Evolutionary conservation across 2,888 invertebrate genomes (phyloP), one percentile per base, ranked within the genome.

Genomic region (Pherbina coryleti): DNA sequence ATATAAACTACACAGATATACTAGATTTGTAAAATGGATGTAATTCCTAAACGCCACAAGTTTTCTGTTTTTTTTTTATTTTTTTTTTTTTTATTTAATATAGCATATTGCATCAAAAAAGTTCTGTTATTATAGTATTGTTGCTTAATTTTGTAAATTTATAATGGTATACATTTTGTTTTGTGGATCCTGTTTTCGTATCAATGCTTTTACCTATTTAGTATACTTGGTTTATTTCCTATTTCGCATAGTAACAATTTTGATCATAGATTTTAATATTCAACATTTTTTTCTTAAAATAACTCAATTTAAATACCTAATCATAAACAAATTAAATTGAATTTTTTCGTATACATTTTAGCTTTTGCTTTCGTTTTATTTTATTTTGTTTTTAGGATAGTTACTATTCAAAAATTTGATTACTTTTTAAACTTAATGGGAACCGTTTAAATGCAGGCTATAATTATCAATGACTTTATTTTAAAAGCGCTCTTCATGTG

Each of bases 341-440:
- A 82, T 81, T 80, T 78, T n/a, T 71, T 83, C 79, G 81, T 83
- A 82, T 83, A 82, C 82, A 81, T 82, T 77, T 81, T 70, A 70
- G 70, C 64, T 78, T 75, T 77, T 81, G 70, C 72, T 78, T 25
- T 74, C 76, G 70, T 80, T 78, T 79, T 60, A 62, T 78, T 79
- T 60, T 64, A 77, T 81, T 79, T 80, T 79, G 77, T 72, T 78
- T 78, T 70, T 70, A 19, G 31, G 3, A 11, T 17, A 28, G 31
- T 37, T 37, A 37, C 5, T 44, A 44, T 44, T 44, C 44, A 44
- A 44, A 28, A 28, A 22, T 34, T 51, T 67, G 22, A 51, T 22
- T 53, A 67, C 53, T 75, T 49, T 34, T 70, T 69, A 60, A 69
- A 49, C 28, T 69, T 51, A 51, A 69, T 72, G 44, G 25, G 60